Evolutionary conservation across 2,797 vertebrate genomes (phyloP).

Genomic region (Percopsis omiscomaycus): DNA sequence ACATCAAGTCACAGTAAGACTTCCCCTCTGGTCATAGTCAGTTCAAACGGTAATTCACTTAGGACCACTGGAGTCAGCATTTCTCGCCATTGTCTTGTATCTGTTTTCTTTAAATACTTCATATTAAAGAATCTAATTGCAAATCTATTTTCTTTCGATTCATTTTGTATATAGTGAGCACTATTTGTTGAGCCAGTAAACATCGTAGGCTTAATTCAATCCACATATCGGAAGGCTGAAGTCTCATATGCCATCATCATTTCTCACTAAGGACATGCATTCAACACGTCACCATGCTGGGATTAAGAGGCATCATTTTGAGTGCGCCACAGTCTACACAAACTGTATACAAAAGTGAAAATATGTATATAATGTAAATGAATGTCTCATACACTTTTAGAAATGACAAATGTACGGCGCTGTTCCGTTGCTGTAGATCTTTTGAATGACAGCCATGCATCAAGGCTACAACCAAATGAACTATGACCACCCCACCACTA

Average conservation of each 20-base stretch:
- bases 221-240: too few relatives aligned
- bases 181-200: conserved; percentile 5
- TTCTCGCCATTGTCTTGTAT: conserved; percentile 62
- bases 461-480: conserved; percentile 40
- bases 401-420: conserved; percentile 31
- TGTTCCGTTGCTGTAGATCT: conserved; percentile 43
- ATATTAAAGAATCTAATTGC: conserved; percentile 74
- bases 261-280: too few relatives aligned
- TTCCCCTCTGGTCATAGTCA: too few relatives aligned
- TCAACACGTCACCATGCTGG: too few relatives aligned
- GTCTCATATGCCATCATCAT: too few relatives aligned
- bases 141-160: conserved; percentile 51
- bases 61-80: conserved; percentile 47
- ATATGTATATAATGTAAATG: conserved; percentile 61
- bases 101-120: conserved; percentile 64
- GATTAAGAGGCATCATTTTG: too few relatives aligned
- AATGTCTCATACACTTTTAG: conserved; percentile 40
- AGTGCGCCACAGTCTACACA: not conserved
- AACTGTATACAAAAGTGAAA: conserved; percentile 41
- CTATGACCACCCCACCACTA: not conserved
- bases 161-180: conserved; percentile 55
- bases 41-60: conserved; percentile 20
- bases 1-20: too few relatives aligned
- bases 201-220: not conserved
- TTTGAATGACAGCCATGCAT: conserved; percentile 36